Evolutionary conservation across 1,140 invertebrate genomes (phyloP).

Genomic region (Chymomyza costata): DNA sequence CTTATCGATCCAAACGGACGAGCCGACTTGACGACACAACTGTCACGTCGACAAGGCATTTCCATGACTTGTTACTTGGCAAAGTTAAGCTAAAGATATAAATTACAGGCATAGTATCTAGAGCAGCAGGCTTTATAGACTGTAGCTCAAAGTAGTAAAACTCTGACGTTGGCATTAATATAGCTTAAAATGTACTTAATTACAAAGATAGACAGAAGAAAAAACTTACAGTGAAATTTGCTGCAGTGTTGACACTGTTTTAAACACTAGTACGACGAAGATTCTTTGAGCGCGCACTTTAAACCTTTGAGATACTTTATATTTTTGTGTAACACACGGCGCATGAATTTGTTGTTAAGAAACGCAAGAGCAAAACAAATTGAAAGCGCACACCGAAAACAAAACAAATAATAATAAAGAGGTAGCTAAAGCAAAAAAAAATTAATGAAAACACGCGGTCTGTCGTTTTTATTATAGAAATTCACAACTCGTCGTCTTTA

Average conservation of each 20-base stretch:
- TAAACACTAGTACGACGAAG: too few relatives aligned
- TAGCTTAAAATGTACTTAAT: slow-evolving; percentile 36
- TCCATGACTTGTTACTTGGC: slow-evolving; percentile 23
- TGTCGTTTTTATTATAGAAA: slow-evolving; percentile 10
- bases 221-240: slow-evolving; percentile 34
- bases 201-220: too few relatives aligned
- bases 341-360: background rate
- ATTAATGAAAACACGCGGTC: slow-evolving; percentile 6
- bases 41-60: slow-evolving; percentile 17
- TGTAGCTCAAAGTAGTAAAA: too few relatives aligned
- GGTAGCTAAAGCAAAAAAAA: too few relatives aligned
- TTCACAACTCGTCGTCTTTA: slow-evolving; percentile 6
- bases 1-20: slow-evolving; percentile 50
- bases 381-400: background rate
- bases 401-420: slow-evolving; percentile 3
- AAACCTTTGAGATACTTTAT: slow-evolving; percentile 9
- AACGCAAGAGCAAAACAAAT: slow-evolving; percentile 10
- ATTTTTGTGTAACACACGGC: background rate
- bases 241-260: background rate
- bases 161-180: slow-evolving; percentile 23
- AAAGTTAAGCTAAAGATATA: slow-evolving; percentile 20
- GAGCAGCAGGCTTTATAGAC: too few relatives aligned
- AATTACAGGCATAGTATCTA: slow-evolving; percentile 28
- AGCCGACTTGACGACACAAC: slow-evolving; percentile 3
- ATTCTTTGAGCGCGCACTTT: too few relatives aligned